Base-by-base conservation (phyloP, 2,888 invertebrate genomes). In the Mechanitis messenoides region DNA sequence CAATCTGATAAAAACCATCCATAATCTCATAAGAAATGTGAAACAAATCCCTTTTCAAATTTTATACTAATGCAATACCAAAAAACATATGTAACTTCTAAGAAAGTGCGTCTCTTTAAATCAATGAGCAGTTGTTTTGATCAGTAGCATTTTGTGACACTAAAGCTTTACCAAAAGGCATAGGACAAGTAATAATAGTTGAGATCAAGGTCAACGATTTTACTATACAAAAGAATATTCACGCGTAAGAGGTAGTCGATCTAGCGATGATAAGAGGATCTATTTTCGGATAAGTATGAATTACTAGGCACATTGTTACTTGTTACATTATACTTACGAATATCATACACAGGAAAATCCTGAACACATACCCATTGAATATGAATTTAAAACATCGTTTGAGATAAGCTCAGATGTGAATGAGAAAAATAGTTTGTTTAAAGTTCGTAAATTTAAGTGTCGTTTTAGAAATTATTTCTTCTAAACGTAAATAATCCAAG, bases 131-230 rank as follows among this genome's bases (percentile, higher is more conserved):
- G 31, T 20, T 50, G 50, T 50, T 50, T 28, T 20, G 5, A 46
- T 33, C 12, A 46, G 20, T 28, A 42, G 5, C 42, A n/a, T 28
- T 28, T 42, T 33, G 38, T 45, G 42, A 31, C 58, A 50, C 58
- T 45, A 33, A 53, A 56, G 45, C 60, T 58, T 53, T 50, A 53
- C 42, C 46, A 58, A 56, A 58, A 60, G 58, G 42, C 60, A 50
- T 55, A 60, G 56, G 42, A 56, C 63, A 63, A 56, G 59, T 61
- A 65, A 65, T 65, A 67, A 67, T 68, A 66, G 66, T 57, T 53
- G 45, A 83, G 83, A 84, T 85, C 77, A 82, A 84, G 83, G 82
- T 68, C 80, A 78, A 56, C 55, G 83, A 83, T 83, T 74, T 74
- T 72, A 69, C 64, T 71, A 71, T 69, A 71, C 68, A 71, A 71